Percentiles rank a stretch among this genome's conserved stretches.
Conservation (phyloP, 2,797 vertebrate genomes). For the Hoplostethus mediterraneus region DNA sequence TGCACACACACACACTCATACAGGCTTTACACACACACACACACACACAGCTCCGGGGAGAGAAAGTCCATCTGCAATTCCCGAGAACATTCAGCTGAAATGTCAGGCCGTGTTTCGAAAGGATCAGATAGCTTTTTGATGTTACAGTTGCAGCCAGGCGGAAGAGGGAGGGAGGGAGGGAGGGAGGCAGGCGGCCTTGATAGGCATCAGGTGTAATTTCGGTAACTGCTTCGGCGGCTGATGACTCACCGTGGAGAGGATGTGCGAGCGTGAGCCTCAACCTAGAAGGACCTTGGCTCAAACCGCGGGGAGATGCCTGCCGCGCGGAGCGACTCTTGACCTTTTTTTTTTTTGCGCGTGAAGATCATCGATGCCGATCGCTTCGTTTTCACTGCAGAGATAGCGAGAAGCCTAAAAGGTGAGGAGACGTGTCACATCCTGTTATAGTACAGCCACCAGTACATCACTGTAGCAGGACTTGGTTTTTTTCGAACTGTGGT, state of each 20-base stretch:
- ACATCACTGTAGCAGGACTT: background rate
- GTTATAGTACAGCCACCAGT: slow-evolving; percentile 33
- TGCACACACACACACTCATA: slow-evolving; percentile 1
- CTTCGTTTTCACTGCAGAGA: slow-evolving; percentile 32
- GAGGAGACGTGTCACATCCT: slow-evolving; percentile 33
- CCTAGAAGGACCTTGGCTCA: slow-evolving; percentile 45
- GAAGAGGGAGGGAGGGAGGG: slow-evolving; percentile 78
- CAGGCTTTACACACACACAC: background rate
- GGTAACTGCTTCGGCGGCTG: slow-evolving; percentile 76
- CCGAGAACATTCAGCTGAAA: slow-evolving; percentile 68
- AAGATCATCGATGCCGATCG: slow-evolving; percentile 72
- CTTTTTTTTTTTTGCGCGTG: slow-evolving; percentile 64
- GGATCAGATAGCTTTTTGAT: slow-evolving; percentile 83
- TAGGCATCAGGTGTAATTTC: slow-evolving; percentile 84
- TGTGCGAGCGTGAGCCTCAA: slow-evolving; percentile 43
- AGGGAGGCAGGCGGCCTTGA: slow-evolving; percentile 73
- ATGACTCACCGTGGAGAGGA: slow-evolving; percentile 73
- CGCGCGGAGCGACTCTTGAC: slow-evolving; percentile 58
- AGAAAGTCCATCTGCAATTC: slow-evolving; percentile 60
- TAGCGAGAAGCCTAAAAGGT: slow-evolving; percentile 33
- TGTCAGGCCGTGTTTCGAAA: slow-evolving; percentile 77
- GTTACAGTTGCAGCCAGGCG: slow-evolving; percentile 67
- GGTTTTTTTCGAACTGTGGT: slow-evolving; percentile 1
- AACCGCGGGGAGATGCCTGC: slow-evolving; percentile 47
- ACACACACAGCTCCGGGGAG: slow-evolving; percentile 25